These are phyloP conservation scores for Solea solea DNA, from an alignment of 2,113 vertebrate species.

Conservation along the genomic window DNA sequence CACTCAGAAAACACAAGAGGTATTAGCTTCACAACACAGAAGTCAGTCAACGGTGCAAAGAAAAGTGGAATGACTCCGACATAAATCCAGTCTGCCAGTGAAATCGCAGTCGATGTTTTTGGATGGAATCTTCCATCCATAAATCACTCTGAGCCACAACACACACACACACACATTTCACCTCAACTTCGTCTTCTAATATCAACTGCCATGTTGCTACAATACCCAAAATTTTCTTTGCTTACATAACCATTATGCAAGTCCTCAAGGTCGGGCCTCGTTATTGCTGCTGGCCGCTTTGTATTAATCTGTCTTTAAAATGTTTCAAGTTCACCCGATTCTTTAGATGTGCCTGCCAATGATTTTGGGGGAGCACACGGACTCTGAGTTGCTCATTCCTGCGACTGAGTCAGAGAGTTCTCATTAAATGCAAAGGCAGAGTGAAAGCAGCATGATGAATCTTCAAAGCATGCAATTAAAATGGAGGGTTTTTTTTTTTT, in stretches of 20 bases:
- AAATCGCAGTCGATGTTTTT: constrained; percentile 22
- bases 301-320: constrained; percentile 64
- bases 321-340: constrained; percentile 51
- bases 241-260: constrained; percentile 65
- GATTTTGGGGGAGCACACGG: constrained; percentile 21
- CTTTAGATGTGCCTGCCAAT: constrained; percentile 65
- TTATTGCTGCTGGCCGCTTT: constrained; percentile 53
- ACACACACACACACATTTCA: constrained; percentile 19
- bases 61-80: not conserved
- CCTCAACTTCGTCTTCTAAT: constrained; percentile 9
- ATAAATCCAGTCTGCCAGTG: not conserved
- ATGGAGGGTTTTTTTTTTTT: not conserved
- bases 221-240: constrained; percentile 46
- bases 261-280: constrained; percentile 44
- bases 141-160: not conserved
- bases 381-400: constrained; percentile 47
- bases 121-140: constrained; percentile 1
- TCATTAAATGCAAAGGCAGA: constrained; percentile 55
- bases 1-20: too few relatives aligned
- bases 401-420: constrained; percentile 34
- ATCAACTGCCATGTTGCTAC: constrained; percentile 28
- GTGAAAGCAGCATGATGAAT: constrained; percentile 9
- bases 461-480: not conserved
- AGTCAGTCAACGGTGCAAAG: too few relatives aligned
- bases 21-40: too few relatives aligned